Conservation (phyloP, 1,140 invertebrate genomes). For the Hyles vespertilio region DNA sequence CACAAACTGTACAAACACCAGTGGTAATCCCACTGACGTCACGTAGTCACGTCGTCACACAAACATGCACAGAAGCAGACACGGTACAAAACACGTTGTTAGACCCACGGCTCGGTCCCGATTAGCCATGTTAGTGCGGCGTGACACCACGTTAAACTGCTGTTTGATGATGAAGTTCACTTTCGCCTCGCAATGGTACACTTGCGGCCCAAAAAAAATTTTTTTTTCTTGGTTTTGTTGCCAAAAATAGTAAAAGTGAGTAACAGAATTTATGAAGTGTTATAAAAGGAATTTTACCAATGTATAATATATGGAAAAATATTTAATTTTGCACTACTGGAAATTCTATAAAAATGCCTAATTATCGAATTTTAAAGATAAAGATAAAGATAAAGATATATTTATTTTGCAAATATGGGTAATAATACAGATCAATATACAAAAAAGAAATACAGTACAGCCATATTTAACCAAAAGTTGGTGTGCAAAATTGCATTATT, state of each 20-base stretch:
- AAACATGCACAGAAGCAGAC: constrained; percentile 59
- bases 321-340: too few species aligned
- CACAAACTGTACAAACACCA: not conserved
- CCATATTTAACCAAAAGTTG: too few species aligned
- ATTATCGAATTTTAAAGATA: too few species aligned
- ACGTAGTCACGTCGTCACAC: constrained; percentile 19
- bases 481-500: too few species aligned
- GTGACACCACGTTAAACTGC: constrained; percentile 6
- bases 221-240: too few species aligned
- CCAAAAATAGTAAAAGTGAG: not conserved
- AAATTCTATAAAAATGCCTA: too few species aligned
- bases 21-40: constrained; percentile 13
- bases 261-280: too few species aligned
- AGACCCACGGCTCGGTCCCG: constrained; percentile 28
- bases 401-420: too few species aligned
- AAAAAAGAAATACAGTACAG: too few species aligned
- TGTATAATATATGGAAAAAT: not conserved
- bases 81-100: constrained; percentile 32
- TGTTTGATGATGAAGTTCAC: constrained; percentile 1
- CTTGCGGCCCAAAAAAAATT: constrained; percentile 1
- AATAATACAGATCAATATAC: too few species aligned
- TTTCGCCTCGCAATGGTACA: constrained; percentile 9
- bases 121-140: constrained; percentile 34
- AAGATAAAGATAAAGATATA: too few species aligned
- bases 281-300: not conserved